A percentile compares a stretch with the other conserved stretches of the same genome.
Evolutionary conservation across 1,140 invertebrate genomes (phyloP).

Genomic region (Listronotus oregonensis): DNA sequence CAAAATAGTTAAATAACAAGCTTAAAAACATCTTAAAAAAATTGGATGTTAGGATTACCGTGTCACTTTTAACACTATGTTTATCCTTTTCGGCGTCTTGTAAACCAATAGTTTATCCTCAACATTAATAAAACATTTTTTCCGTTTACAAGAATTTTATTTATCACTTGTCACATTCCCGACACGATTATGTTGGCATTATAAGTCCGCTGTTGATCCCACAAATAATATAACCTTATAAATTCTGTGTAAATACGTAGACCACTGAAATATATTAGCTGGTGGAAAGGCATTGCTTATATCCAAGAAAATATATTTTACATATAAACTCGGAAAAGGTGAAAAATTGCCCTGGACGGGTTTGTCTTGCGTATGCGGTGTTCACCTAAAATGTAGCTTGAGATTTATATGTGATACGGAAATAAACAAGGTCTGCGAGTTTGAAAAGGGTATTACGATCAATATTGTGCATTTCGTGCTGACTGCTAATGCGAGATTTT

Average conservation of each 20-base stretch:
- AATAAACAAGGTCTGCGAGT: no score
- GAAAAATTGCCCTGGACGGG: conserved; percentile 12
- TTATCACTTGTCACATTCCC: not conserved
- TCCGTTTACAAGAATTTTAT: conserved; percentile 1
- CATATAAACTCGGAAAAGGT: conserved; percentile 11
- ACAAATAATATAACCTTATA: conserved; percentile 13
- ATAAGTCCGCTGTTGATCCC: conserved; percentile 11
- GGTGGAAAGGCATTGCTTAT: conserved; percentile 4
- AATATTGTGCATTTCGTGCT: no score
- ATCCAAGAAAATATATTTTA: conserved; percentile 14
- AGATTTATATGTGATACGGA: conserved; percentile 5
- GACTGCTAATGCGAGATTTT: no score
- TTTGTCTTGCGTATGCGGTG: conserved; percentile 9
- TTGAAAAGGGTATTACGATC: no score
- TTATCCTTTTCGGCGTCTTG: no score
- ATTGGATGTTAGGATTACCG: no score
- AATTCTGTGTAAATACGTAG: not conserved
- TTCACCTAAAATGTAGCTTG: not conserved
- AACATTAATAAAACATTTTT: conserved; percentile 1
- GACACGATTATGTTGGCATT: conserved; percentile 7
- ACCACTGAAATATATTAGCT: not conserved
- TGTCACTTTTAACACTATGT: no score
- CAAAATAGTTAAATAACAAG: no score
- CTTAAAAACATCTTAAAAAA: no score
- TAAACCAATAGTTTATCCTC: no score